These are phyloP conservation scores for Elephas maximus DNA, from an alignment of 2,113 vertebrate species.

Conservation along the genomic window DNA sequence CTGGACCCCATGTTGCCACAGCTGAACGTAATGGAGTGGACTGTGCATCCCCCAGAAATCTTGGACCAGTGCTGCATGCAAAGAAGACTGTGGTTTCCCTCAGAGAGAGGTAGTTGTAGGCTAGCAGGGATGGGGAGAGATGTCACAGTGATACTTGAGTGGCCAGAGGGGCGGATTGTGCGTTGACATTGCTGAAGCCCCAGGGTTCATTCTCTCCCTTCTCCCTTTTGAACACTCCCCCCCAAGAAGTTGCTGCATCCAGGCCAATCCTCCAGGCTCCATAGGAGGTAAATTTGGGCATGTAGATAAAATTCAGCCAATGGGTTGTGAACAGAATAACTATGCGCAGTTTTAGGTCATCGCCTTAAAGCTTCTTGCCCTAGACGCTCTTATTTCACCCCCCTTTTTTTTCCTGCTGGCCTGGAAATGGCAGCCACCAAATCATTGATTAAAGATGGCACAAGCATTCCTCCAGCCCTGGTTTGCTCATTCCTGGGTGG, in stretches of 20 bases:
- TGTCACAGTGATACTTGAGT: not conserved
- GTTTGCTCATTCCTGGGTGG: not conserved
- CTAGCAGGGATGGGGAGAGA: not conserved
- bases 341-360: not conserved
- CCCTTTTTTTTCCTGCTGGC: not conserved
- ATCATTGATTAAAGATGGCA: no score
- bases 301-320: not conserved
- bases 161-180: fast-evolving
- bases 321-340: not conserved
- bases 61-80: not conserved
- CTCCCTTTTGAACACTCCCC: not conserved
- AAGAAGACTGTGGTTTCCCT: not conserved
- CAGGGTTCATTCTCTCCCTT: not conserved
- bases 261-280: not conserved
- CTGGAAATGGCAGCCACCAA: not conserved
- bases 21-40: not conserved
- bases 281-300: not conserved
- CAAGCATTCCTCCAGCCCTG: not conserved
- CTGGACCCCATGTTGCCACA: not conserved
- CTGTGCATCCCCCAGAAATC: not conserved
- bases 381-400: not conserved
- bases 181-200: not conserved
- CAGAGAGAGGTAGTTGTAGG: not conserved
- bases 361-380: not conserved
- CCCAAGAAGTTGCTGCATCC: fast-evolving